Base-by-base conservation (phyloP, 1,140 invertebrate species). In the Drosophila guanche region DNA sequence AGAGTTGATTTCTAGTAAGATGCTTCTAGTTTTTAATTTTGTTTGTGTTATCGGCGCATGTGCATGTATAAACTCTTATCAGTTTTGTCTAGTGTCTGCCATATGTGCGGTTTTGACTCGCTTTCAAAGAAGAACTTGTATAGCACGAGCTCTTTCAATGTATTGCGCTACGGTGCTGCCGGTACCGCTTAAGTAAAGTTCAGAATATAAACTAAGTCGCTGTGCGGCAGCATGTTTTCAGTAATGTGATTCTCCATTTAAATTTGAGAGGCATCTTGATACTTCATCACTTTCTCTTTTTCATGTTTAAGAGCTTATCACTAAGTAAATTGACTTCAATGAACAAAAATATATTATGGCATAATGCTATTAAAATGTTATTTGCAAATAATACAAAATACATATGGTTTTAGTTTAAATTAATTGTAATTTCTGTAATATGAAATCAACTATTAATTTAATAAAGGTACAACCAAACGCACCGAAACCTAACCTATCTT, bases 171-270 rank as follows among this genome's bases (percentile, higher is more conserved):
- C 37, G 61, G 59, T 51, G 46, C 27, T 41, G 41, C 43, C 47
- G 56, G 56, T 52, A 60, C 68, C 52, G 73, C 54, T 62, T 59
- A 37, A 66, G 57, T 72, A 72, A 79, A 79, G 68, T 72, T 55
- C 68, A 63, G 68, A 76, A 76, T 72, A 63, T 60, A 65, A 76
- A 79, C 76, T 78, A 78, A 78, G 61, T 71, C 66, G 68, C 60
- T 56, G 61, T 33, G n/a, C 25, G 56, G 50, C 41, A 67, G 43
- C 37, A 45, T 55, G 50, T 54, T 61, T 45, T 20, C 20, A 41
- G 29, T 54, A 46, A 45, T 65, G 52, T 22, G 14, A 70, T 57
- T 67, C 47, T 69, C 52, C 25, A 65, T 25, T 60, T 65, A 75
- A 52, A 50, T 51, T 50, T 51, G 45, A 58, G 27, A 58, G 56